Evolutionary conservation across 2,113 vertebrate species (phyloP), one percentile per base, ranked within the genome.

Genomic region (Girardinichthys multiradiatus): DNA sequence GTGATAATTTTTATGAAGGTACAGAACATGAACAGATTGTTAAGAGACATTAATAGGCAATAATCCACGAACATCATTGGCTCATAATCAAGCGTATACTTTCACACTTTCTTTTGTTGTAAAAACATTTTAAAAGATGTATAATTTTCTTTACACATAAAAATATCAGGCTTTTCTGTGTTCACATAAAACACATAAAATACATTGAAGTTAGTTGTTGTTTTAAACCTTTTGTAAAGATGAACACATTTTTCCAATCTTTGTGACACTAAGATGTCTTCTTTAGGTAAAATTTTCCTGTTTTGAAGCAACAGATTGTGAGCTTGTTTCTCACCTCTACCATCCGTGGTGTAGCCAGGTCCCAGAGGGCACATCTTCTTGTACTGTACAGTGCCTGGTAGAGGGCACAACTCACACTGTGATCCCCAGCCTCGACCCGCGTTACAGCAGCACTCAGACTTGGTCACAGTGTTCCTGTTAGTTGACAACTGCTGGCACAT

Each of bases 331-430:
- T 90, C 87, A 99, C 97, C 98, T 92, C 92, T 94, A 26, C 97
- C 97, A 0, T 97, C 95, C 0, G 95, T 95, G 48, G 95, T 96
- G 83, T 97, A 99, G 0, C 98, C 97, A 0, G 95, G 94, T 42
- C 98, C 97, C 0, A 97, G 96, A 1, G 97, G 97, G 66, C 98
- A 99, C 96, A 99, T 96, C 76, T 93, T 96, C 92, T 95, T 96
- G 94, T 97, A 95, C 64, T 95, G 94, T 10, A 96, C 79, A 0
- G 97, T 99, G 68, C 96, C 95, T 0, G 96, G 96, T 26, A 99
- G 93, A 0, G 97, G 97, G 65, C 97, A 99, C 26, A 97, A 94
- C 78, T 98, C 97, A 2, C 98, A 99, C 90, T 90, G 94, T 2
- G 94, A 92, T 0, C 97, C 97, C 97, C 97, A 99, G 74, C 95